Base-by-base conservation (phyloP, 2,888 invertebrate species). In the Nymphalis urticae region DNA sequence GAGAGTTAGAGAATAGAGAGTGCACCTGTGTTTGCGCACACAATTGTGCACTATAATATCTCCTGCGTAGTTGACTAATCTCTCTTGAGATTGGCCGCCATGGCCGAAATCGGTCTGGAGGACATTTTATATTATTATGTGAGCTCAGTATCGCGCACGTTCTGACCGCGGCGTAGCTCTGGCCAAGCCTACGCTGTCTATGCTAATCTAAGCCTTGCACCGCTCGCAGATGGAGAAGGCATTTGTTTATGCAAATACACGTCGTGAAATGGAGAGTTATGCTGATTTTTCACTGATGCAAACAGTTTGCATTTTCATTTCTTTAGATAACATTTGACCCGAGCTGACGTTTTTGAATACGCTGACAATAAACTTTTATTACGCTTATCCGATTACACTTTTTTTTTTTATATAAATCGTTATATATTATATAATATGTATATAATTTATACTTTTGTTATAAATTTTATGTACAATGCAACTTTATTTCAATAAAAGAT, bases 261-360 rank as follows among this genome's bases (percentile, higher is more conserved):
- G 68, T 72, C 75, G 75, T 71, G 79, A 80, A 81, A 80, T 77
- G 76, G 77, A 82, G 78, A 80, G 80, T 81, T 79, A 80, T 81
- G 82, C 74, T 79, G 82, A 82, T 81, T 77, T 76, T 73, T 73
- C 75, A 77, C 79, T 76, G 77, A 76, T 77, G 75, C 75, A 66
- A 53, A 73, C 71, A 65, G 71, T 78, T 75, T 76, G 77, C 74
- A 77, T 78, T 79, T 77, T 77, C 75, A 76, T 76, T 77, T 74
- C 75, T 69, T 62, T 66, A 71, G 77, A 78, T 78, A 75, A 72
- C 75, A 70, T 77, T 75, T 73, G 75, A 74, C 73, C 75, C 67
- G 64, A 47, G 64, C 56, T 72, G 68, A 67, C 70, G 64, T 69
- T 71, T 70, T 63, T 69, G 67, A 67, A 67, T 63, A 71, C 67